Base-by-base conservation (phyloP, 2,113 vertebrate genomes). In the Lagopus leucura region DNA sequence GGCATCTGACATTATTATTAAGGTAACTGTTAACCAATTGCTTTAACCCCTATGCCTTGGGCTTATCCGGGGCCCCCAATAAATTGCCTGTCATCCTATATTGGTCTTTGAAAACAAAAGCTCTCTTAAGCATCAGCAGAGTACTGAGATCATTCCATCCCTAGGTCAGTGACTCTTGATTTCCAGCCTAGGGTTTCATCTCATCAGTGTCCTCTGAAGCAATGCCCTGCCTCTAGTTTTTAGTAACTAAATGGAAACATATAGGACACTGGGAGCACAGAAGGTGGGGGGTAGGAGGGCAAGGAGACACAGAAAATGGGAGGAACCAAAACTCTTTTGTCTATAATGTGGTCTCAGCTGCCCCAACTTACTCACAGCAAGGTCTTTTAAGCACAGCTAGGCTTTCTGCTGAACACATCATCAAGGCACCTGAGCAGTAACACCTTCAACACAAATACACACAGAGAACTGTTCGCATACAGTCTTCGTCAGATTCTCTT, bases 41-140 rank as follows among this genome's bases (percentile, higher is more conserved):
- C 57, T 67, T 76, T 73, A n/a, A 84, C n/a, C 66, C 60, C 54
- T 67, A 67, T 66, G 21, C 25, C 71, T 80, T 92, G 54, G 55
- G 32, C 24, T 92, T 24, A 55, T 25, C n/a, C 81, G 65, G 45
- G 21, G 11, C 82, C 45, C 30, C 32, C 54, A 42, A 32, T 89
- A 77, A 91, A 80, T 45, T 25, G 58, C 50, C 87, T 84, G 50
- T 63, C 55, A 94, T 42, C 36, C 64, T 76, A 2, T 47, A 73
- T 38, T 89, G 72, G 40, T 80, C 9, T 73, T 25, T 82, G 34
- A 89, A 93, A 58, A 91, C 30, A 89, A 89, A 89, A 87, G 42
- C 12, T 36, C 48, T 72, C 58, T 79, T 55, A 74, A 61, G 50
- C 21, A 89, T 87, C 4, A 4, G 50, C 11, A 79, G 28, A 52